Evolutionary conservation across 2,113 vertebrate species (phyloP), one percentile per base, ranked within the genome.

Genomic region (Onychostoma macrolepis): DNA sequence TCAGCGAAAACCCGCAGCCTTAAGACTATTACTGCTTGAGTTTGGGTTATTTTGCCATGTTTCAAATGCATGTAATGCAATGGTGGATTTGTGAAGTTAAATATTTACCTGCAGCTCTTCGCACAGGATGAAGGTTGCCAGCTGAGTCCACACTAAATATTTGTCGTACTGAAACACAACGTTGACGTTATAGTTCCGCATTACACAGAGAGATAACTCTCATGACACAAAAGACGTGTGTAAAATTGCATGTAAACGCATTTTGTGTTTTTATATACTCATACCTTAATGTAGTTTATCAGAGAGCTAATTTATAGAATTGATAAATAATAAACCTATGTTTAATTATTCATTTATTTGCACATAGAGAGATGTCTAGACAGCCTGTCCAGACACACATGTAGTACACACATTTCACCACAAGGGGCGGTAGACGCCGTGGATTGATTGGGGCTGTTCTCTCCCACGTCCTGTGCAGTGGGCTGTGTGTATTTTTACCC

Each of bases 61-160:
- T 21, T 21, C 36, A 50, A 9, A 2, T 33, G 36, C 24, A 26
- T 3, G 30, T 19, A 6, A 15, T 21, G 43, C 11, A 58, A 3
- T 43, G 1, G n/a, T 8, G 15, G 26, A 5, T 63, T 36, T 50
- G 19, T 69, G 10, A 84, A 85, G 43, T 74, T 71, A 83, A 86
- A 87, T 69, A 91, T 76, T 88, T 88, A 90, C 89, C 87, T 85
- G 71, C 79, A 77, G 80, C 67, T 85, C 43, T 87, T 85, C 83
- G 83, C 87, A 36, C 80, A 85, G 85, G 77, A 85, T 88, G 87
- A 90, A 89, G 50, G 87, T 88, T 89, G 77, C 87, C 91, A 89
- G 88, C 89, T 82, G 56, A 43, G 90, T 91, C 90, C 91, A 61
- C 36, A 12, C 63, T 56, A 79, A 79, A 88, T 78, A 85, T 80